Evolutionary conservation across 1,140 invertebrate genomes (phyloP).

Genomic region (Leptopilina clavipes): DNA sequence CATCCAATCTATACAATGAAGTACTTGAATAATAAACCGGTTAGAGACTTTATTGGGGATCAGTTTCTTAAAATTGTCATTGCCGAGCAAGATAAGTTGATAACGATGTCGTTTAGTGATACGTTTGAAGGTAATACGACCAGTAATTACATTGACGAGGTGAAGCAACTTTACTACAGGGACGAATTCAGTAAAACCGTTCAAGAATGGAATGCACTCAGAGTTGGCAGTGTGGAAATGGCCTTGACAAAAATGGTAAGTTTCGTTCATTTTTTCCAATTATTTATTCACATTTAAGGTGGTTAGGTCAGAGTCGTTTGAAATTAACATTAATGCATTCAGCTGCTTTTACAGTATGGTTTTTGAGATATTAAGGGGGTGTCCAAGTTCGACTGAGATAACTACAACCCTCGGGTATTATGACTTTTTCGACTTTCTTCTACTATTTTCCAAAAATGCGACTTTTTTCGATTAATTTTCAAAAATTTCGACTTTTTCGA

Average conservation of each 20-base stretch:
- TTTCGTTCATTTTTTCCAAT: slow-evolving; percentile 19
- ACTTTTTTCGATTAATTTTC: too few species aligned
- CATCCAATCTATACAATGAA: slow-evolving; percentile 93
- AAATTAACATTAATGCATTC: too few species aligned
- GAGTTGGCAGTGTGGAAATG: slow-evolving; percentile 90
- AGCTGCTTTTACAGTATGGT: too few species aligned
- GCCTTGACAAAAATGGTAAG: slow-evolving; percentile 92
- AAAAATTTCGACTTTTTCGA: too few species aligned
- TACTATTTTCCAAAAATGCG: too few species aligned
- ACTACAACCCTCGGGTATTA: too few species aligned
- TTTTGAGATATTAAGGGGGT: too few species aligned
- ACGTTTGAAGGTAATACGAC: slow-evolving; percentile 86
- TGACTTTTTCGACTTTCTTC: too few species aligned
- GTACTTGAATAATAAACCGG: slow-evolving; percentile 96
- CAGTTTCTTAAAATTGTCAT: slow-evolving; percentile 91
- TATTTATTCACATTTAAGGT: too few species aligned
- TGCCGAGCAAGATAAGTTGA: slow-evolving; percentile 90
- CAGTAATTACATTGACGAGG: slow-evolving; percentile 89
- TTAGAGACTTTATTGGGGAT: slow-evolving; percentile 91
- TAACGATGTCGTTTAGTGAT: slow-evolving; percentile 84
- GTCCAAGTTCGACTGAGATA: too few species aligned
- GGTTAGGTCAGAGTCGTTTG: too few species aligned
- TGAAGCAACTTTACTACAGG: slow-evolving; percentile 91
- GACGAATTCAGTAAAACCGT: slow-evolving; percentile 98
- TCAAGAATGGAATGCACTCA: slow-evolving; percentile 95